Evolutionary conservation across 1,140 invertebrate genomes (phyloP).

Genomic region (Ceratina japonica): DNA sequence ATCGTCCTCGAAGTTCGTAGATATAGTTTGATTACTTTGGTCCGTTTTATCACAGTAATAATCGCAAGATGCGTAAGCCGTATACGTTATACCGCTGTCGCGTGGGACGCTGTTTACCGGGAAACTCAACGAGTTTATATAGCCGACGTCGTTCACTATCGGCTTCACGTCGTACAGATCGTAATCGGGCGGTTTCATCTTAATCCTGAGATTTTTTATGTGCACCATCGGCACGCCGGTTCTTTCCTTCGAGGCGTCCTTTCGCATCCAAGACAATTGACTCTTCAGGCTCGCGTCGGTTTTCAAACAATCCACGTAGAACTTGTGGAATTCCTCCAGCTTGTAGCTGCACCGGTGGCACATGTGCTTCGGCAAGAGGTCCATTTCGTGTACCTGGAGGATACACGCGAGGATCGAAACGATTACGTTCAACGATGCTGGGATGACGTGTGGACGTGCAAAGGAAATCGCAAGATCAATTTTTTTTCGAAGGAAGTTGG

Average conservation of each 20-base stretch:
- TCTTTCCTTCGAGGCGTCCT: constrained; percentile 59
- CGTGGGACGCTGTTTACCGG: constrained; percentile 5
- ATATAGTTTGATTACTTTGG: constrained; percentile 40
- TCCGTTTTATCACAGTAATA: constrained; percentile 64
- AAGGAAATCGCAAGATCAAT: not conserved
- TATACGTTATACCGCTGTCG: constrained; percentile 42
- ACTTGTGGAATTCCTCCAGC: constrained; percentile 74
- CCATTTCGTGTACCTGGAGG: constrained; percentile 76
- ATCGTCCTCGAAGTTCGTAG: constrained; percentile 7
- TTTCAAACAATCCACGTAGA: constrained; percentile 72
- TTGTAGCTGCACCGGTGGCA: constrained; percentile 76
- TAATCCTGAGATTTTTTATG: constrained; percentile 72
- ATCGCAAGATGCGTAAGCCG: constrained; percentile 52
- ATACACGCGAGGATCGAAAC: constrained; percentile 25
- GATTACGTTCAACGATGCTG: not conserved
- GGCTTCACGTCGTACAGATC: constrained; percentile 60
- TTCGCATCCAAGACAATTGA: constrained; percentile 75
- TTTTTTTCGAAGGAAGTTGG: not conserved
- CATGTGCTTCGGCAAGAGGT: constrained; percentile 76
- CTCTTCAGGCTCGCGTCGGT: constrained; percentile 71
- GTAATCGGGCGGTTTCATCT: constrained; percentile 68
- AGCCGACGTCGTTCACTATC: constrained; percentile 48
- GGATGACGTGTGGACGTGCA: not conserved
- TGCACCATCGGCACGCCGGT: constrained; percentile 73
- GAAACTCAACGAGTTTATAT: constrained; percentile 47